Evolutionary conservation across 1,140 invertebrate genomes (phyloP).

Genomic region (Orius laevigatus): DNA sequence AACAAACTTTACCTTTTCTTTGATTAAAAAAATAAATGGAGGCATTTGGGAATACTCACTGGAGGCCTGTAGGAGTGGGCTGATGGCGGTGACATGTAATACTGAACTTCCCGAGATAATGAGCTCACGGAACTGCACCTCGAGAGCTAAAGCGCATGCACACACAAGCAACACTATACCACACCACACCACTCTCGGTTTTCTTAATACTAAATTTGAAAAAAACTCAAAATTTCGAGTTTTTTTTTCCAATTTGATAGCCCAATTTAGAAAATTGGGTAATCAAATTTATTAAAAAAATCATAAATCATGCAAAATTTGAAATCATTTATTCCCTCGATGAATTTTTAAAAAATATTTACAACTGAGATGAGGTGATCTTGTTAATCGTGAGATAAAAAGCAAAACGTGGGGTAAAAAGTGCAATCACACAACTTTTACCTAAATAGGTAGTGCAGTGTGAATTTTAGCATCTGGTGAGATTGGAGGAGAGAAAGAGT

Average conservation of each 20-base stretch:
- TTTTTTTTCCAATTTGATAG: not conserved
- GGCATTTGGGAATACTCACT: conserved; percentile 15
- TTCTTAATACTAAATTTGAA: conserved; percentile 6
- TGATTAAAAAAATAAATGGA: not conserved
- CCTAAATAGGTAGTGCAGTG: too few relatives aligned
- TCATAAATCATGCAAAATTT: not conserved
- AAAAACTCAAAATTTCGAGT: too few relatives aligned
- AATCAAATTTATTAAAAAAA: not conserved
- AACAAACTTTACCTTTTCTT: too few relatives aligned
- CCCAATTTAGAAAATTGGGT: too few relatives aligned
- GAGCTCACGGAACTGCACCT: conserved; percentile 44
- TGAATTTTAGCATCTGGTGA: too few relatives aligned
- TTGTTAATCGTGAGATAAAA: too few relatives aligned
- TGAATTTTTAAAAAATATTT: conserved; percentile 3
- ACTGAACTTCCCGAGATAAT: conserved; percentile 41
- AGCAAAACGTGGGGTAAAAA: too few relatives aligned
- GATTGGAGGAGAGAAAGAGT: too few relatives aligned
- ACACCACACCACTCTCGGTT: conserved; percentile 8
- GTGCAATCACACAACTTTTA: too few relatives aligned
- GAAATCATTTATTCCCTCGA: not conserved
- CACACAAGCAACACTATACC: conserved; percentile 25
- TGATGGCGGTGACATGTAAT: conserved; percentile 30
- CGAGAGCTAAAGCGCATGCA: conserved; percentile 37
- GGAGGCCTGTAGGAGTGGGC: conserved; percentile 20
- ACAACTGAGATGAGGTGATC: too few relatives aligned